These are phyloP conservation scores for Alviniconcha strummeri DNA, from an alignment of 2,888 invertebrate genomes.

Conservation along the genomic window DNA sequence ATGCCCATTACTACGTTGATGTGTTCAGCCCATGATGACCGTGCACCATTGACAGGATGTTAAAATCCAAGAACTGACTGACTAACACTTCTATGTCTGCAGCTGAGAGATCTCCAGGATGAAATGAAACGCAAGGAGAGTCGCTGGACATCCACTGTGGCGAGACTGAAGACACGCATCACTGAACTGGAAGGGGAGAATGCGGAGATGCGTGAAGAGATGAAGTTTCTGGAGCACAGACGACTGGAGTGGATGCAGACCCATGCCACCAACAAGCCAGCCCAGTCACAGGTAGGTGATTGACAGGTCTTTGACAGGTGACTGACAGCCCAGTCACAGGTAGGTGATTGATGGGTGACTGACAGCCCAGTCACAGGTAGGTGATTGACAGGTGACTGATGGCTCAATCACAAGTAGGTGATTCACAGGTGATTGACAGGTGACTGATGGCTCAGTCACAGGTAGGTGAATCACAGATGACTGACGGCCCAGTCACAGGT, in stretches of 20 bases:
- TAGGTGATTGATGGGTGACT: neutral
- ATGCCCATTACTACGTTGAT: no score
- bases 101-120: slow-evolving; percentile 69
- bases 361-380: neutral
- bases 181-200: slow-evolving; percentile 70
- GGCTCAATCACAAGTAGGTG: neutral
- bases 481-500: no score
- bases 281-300: neutral
- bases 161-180: slow-evolving; percentile 66
- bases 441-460: neutral
- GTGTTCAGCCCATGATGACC: no score
- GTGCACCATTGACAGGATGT: no score
- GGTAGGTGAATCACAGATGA: neutral
- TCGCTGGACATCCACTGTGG: slow-evolving; percentile 68
- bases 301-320: no score
- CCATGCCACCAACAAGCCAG: neutral
- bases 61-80: no score
- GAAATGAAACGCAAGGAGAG: slow-evolving; percentile 70
- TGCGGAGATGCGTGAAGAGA: slow-evolving; percentile 69
- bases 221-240: slow-evolving; percentile 67
- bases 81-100: neutral
- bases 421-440: no score
- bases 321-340: neutral
- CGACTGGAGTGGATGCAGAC: slow-evolving; percentile 68
- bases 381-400: no score